Percentiles rank a stretch among this genome's conserved stretches.
phyloP scores from a whole-genome alignment of 2,113 vertebrate genomes.

The Microcebus griseorufus region DNA sequence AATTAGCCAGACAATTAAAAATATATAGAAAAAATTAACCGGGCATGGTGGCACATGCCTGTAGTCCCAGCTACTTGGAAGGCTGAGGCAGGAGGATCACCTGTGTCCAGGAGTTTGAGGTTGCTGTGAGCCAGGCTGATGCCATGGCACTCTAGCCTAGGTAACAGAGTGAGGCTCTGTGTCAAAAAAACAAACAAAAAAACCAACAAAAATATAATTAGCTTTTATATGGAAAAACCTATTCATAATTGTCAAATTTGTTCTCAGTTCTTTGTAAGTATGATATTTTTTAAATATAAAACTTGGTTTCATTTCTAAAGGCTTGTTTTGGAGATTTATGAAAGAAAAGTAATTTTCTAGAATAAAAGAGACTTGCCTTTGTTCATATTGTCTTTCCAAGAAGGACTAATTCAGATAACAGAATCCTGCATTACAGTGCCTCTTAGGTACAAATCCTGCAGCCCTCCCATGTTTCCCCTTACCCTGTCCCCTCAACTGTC shows the following conservation, averaged over 20 bases:
- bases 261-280: neutral
- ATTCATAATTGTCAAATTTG: neutral
- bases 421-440: neutral
- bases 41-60: too few species aligned
- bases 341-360: neutral
- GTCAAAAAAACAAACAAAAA: too few species aligned
- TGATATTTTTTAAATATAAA: neutral
- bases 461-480: neutral
- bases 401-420: neutral
- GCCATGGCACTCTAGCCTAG: too few species aligned
- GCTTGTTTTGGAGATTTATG: neutral
- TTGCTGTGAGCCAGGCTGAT: too few species aligned
- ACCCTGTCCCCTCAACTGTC: neutral
- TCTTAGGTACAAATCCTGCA: neutral
- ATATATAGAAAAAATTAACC: too few species aligned
- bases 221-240: neutral
- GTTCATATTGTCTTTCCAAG: neutral
- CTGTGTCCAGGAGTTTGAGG: too few species aligned
- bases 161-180: too few species aligned
- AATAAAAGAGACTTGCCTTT: neutral
- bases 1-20: too few species aligned
- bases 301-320: neutral
- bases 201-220: constrained; percentile 10
- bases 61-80: too few species aligned
- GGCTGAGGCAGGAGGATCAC: too few species aligned